These are phyloP conservation scores for Nipponia nippon DNA, from an alignment of 2,113 vertebrate species.

Conservation along the genomic window DNA sequence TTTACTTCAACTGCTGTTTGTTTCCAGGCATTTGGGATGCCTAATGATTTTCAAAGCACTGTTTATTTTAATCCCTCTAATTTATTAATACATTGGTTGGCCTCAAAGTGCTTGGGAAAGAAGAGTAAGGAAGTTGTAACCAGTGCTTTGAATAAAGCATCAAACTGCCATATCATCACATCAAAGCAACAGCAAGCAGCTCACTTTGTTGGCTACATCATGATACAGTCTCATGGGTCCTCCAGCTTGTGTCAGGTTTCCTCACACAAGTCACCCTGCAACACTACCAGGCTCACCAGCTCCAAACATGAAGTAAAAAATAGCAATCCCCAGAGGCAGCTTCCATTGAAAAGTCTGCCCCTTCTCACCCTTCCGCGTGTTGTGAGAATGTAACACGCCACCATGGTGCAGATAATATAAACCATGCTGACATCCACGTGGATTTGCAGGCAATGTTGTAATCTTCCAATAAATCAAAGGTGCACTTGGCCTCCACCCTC, in stretches of 20 bases:
- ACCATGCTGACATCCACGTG: not conserved
- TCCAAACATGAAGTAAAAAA: not conserved
- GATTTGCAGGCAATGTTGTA: not conserved
- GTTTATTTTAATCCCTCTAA: slow-evolving; percentile 66
- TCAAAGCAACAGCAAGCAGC: slow-evolving; percentile 51
- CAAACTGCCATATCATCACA: slow-evolving; percentile 27
- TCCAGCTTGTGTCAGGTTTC: not conserved
- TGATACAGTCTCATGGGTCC: not conserved
- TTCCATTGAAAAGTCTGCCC: not conserved
- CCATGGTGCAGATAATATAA: not conserved
- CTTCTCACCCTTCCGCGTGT: fast-evolving
- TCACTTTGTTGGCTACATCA: not conserved
- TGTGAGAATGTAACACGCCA: not conserved
- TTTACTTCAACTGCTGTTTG: slow-evolving; percentile 50
- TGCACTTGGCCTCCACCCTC: not conserved
- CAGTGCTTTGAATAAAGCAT: slow-evolving; percentile 55
- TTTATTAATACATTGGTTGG: slow-evolving; percentile 59
- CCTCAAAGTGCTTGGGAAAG: slow-evolving; percentile 46
- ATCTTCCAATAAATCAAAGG: not conserved
- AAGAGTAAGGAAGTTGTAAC: slow-evolving; percentile 40
- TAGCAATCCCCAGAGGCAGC: not conserved
- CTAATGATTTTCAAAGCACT: slow-evolving; percentile 66
- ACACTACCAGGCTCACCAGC: not conserved
- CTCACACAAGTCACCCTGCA: not conserved
- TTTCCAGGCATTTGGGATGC: slow-evolving; percentile 53